Percentiles rank a stretch among this genome's conserved stretches.
Conservation (phyloP, 2,888 invertebrate species). For the Ptilodon capucinus region DNA sequence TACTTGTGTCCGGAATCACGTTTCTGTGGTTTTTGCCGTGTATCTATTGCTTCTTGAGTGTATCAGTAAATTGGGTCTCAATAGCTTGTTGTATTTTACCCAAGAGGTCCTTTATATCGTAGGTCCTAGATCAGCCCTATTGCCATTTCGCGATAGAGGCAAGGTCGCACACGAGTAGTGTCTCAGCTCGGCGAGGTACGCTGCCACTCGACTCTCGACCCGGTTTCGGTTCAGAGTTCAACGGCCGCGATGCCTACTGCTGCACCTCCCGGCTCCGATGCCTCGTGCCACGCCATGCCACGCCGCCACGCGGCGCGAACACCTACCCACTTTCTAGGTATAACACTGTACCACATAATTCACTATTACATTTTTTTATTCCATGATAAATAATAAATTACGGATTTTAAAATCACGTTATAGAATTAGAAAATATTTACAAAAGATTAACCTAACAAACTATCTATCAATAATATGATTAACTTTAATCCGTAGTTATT, state of each 20-base stretch:
- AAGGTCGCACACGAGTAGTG: conserved; percentile 16
- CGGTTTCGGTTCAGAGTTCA: conserved; percentile 76
- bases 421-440: too few species aligned
- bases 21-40: too few species aligned
- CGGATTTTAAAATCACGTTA: background rate
- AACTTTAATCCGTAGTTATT: background rate
- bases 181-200: conserved; percentile 18
- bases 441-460: too few species aligned
- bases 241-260: conserved; percentile 58
- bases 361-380: too few species aligned
- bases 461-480: background rate
- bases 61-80: too few species aligned
- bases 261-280: conserved; percentile 35
- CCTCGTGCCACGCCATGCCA: background rate
- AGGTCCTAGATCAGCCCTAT: too few species aligned
- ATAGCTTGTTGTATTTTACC: too few species aligned
- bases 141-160: background rate
- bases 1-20: too few species aligned
- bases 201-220: conserved; percentile 69
- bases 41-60: too few species aligned
- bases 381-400: too few species aligned
- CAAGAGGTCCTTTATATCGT: too few species aligned
- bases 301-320: background rate
- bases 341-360: background rate
- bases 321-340: background rate